phyloP scores from a whole-genome alignment of 2,888 invertebrate genomes.

The Drosophila subquinaria region DNA sequence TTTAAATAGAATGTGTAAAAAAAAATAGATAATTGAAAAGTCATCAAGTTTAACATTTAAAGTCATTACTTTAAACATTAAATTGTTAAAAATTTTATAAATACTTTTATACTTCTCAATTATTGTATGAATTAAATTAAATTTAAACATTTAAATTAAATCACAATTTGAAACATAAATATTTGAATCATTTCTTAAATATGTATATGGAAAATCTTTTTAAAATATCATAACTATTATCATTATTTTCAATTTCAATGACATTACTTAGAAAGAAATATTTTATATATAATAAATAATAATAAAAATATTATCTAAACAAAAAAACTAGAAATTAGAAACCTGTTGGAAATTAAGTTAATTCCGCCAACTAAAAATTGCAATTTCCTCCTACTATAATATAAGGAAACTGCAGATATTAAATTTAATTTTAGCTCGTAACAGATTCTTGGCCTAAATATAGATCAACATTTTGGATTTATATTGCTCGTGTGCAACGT shows the following conservation, averaged over 20 bases:
- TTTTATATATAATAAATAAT: no score
- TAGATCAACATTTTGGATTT: conserved; percentile 11
- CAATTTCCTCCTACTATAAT: conserved; percentile 1
- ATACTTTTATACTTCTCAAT: background rate
- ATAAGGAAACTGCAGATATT: conserved; percentile 13
- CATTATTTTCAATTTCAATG: no score
- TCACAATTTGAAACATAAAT: no score
- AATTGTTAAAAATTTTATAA: conserved; percentile 10
- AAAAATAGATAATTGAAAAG: background rate
- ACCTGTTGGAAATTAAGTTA: conserved; percentile 43
- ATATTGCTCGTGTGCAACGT: background rate
- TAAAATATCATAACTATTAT: no score
- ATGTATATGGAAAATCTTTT: no score
- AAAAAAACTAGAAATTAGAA: conserved; percentile 21
- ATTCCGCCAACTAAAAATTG: conserved; percentile 15
- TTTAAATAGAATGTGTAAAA: conserved; percentile 2
- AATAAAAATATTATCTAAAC: background rate
- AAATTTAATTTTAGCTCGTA: conserved; percentile 22
- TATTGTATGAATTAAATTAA: no score
- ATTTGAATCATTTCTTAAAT: no score
- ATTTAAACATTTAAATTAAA: no score
- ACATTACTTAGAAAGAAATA: no score
- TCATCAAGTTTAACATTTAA: background rate
- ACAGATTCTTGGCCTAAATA: conserved; percentile 24
- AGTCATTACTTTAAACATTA: background rate